These are phyloP conservation scores for Harlomillsia oculata DNA, from an alignment of 1,140 invertebrate species.

Conservation along the genomic window DNA sequence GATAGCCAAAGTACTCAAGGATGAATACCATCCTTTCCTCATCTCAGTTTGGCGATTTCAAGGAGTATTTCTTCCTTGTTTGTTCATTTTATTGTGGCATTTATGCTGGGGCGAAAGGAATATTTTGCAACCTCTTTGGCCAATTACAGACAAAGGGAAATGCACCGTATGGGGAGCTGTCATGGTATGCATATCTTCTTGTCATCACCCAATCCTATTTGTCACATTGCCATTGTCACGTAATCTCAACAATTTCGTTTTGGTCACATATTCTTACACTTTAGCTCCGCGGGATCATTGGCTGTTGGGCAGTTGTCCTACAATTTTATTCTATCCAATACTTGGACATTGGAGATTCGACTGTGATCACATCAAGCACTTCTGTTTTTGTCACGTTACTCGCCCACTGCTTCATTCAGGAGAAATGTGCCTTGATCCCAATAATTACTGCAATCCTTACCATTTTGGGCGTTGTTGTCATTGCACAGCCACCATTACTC, in stretches of 20 bases:
- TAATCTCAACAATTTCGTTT: background rate
- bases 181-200: background rate
- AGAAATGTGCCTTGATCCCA: conserved; percentile 2
- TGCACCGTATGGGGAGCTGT: background rate
- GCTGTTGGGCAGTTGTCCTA: background rate
- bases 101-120: background rate
- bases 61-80: conserved; percentile 4
- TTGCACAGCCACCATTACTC: conserved; percentile 6
- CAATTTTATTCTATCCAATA: conserved; percentile 20
- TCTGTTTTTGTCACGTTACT: conserved; percentile 19
- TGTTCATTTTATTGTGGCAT: background rate
- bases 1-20: background rate
- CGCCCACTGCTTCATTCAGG: conserved; percentile 14
- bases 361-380: conserved; percentile 17
- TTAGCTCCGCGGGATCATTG: background rate
- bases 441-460: conserved; percentile 6
- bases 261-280: too few species aligned
- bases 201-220: background rate
- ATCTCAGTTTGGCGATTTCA: conserved; percentile 10
- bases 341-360: conserved; percentile 11
- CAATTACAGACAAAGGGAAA: background rate
- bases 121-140: conserved; percentile 1
- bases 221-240: too few species aligned
- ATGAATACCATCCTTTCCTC: conserved; percentile 2
- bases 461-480: conserved; percentile 3